Evolutionary conservation across 2,113 vertebrate genomes (phyloP), one percentile per base, ranked within the genome.

Genomic region (Picathartes gymnocephalus): DNA sequence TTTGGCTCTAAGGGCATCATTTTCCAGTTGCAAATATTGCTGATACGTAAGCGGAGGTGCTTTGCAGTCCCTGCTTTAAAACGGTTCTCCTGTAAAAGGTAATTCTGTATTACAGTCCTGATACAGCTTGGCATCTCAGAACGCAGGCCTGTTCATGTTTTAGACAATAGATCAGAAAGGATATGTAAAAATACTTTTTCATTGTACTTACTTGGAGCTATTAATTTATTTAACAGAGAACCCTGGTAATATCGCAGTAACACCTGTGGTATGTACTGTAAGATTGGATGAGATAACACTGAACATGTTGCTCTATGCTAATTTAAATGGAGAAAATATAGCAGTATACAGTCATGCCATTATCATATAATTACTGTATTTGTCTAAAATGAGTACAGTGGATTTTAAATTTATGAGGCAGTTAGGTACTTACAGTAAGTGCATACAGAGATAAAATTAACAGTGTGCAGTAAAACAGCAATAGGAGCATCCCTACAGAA

Each of bases 361-460:
- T 96, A 57, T 51, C 56, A 15, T 80, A 35, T 81, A 92, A 50
- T 88, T 87, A 47, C 76, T 42, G 2, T 91, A 44, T 94, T 97
- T 78, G 40, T 82, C 60, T 95, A 78, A 90, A 73, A 72, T 21
- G 33, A 68, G 30, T 39, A 37, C n/a, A 24, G 66, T 15, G 7
- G n/a, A 51, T 94, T 96, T 96, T 35, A 79, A 91, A 81, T 81
- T 95, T 30, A 78, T 65, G 62, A 94, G 91, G 47, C 39, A 35
- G 37, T 91, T 93, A 48, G 37, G 35, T 93, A 48, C 44, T 95
- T 87, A 88, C 1, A 64, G 25, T 56, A 84, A 70, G 42, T 70
- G 33, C 3, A 31, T 65, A 70, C 61, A n/a, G 66, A 83, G 40
- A 53, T 83, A 89, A 88, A 96, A 69, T 87, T 81, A 95, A 94